These are phyloP conservation scores for Leucophora obtusa DNA, from an alignment of 2,888 invertebrate genomes.

Conservation along the genomic window DNA sequence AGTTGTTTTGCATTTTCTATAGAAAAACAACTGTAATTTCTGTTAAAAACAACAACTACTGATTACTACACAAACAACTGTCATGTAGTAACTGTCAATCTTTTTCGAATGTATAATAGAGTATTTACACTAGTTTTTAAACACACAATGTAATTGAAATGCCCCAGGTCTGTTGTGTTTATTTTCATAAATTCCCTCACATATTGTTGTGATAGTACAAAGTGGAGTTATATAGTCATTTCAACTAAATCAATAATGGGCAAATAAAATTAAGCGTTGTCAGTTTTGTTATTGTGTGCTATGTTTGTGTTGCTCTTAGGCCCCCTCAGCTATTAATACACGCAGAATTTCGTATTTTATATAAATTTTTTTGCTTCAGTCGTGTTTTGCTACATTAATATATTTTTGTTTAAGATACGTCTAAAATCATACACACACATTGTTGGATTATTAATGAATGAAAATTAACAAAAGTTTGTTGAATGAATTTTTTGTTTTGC, in stretches of 20 bases:
- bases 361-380: constrained; percentile 17
- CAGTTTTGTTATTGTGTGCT: neutral
- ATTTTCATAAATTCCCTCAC: constrained; percentile 2
- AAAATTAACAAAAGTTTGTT: constrained; percentile 26
- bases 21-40: no score
- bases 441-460: constrained; percentile 44
- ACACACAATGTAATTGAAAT: no score
- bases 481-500: constrained; percentile 31
- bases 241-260: constrained; percentile 21
- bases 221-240: constrained; percentile 13
- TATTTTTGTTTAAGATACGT: no score
- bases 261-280: constrained; percentile 23
- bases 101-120: no score
- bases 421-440: neutral
- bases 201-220: neutral
- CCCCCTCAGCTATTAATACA: constrained; percentile 2
- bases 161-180: no score
- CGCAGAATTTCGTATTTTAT: constrained; percentile 21
- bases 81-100: no score
- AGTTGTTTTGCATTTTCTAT: no score
- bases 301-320: neutral
- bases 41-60: no score
- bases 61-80: no score
- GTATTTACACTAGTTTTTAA: neutral
- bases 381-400: constrained; percentile 16